Conservation (phyloP, 2,113 vertebrate species). For the Ranitomeya imitator region DNA sequence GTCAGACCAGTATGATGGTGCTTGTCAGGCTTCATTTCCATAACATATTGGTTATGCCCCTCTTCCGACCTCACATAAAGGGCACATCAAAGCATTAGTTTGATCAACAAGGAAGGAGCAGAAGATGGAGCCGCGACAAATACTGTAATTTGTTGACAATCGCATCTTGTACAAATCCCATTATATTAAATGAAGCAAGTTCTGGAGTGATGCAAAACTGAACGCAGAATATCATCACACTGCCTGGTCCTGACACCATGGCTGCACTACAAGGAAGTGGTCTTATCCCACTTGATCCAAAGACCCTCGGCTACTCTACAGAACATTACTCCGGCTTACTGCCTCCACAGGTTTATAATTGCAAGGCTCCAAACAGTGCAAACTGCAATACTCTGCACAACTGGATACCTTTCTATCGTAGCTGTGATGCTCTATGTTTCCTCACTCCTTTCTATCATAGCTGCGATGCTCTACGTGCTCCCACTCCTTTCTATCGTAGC, state of each 20-base stretch:
- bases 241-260: background rate
- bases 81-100: background rate
- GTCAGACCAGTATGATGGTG: background rate
- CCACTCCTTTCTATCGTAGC: too few relatives aligned
- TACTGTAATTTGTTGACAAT: background rate
- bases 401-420: too few relatives aligned
- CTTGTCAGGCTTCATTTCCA: slow-evolving; percentile 7
- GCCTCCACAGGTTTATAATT: too few relatives aligned
- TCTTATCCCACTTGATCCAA: too few relatives aligned
- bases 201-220: background rate
- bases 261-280: background rate
- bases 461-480: too few relatives aligned
- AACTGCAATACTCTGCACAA: too few relatives aligned
- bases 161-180: background rate
- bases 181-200: slow-evolving; percentile 1
- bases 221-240: background rate
- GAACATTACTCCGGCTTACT: too few relatives aligned
- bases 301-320: too few relatives aligned
- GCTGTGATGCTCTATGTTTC: too few relatives aligned
- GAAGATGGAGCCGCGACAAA: background rate
- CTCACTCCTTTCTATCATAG: too few relatives aligned
- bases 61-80: background rate
- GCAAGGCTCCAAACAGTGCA: too few relatives aligned
- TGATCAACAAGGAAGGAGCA: background rate
- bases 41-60: background rate